phyloP scores from a whole-genome alignment of 2,888 invertebrate species.

The Calameuta filiformis region DNA sequence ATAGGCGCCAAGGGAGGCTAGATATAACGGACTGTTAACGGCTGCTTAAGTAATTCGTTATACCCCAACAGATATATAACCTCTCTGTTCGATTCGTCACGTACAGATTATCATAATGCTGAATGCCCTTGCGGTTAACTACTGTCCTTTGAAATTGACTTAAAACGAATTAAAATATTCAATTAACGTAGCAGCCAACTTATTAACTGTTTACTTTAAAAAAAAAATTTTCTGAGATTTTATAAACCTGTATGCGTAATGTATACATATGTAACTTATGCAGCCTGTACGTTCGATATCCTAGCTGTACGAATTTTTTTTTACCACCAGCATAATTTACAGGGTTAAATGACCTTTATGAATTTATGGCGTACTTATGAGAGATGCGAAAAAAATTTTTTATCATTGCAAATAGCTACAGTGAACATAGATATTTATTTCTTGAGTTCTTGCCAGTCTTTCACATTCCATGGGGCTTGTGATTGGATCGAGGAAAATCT shows the following conservation, averaged over 20 bases:
- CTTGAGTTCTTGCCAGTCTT: neutral
- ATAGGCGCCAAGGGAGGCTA: neutral
- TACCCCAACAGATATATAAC: neutral
- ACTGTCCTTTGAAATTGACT: neutral
- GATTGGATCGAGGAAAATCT: neutral
- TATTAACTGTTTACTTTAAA: neutral
- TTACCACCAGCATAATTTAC: neutral
- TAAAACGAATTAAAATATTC: neutral
- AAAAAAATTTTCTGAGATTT: too few species aligned
- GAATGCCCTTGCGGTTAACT: too few species aligned
- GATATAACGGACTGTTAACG: constrained; percentile 21
- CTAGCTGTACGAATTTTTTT: neutral
- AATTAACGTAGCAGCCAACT: neutral
- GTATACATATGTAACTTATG: neutral
- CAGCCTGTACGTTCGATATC: neutral
- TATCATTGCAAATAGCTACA: neutral
- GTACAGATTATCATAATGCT: neutral
- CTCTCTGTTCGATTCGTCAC: neutral
- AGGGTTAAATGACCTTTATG: neutral
- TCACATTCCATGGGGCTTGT: neutral
- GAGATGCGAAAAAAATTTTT: neutral
- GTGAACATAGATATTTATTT: neutral
- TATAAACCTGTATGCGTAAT: neutral
- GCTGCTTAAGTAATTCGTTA: constrained; percentile 20
- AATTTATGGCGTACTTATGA: neutral